Base-by-base conservation (phyloP, 2,888 invertebrate species). In the Salticus scenicus region DNA sequence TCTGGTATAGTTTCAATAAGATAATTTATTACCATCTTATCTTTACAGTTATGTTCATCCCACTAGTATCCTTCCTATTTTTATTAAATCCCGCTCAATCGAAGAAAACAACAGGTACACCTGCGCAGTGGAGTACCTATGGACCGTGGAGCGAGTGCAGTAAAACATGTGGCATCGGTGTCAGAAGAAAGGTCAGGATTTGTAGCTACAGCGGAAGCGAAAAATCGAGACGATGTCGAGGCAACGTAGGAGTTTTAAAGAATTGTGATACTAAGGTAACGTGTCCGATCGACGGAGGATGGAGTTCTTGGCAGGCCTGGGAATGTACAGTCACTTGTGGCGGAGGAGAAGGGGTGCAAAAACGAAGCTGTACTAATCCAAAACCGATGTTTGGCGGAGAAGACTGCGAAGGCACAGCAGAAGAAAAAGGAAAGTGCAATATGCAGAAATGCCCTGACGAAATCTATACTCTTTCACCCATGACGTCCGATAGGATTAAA, bases 311-410 rank as follows among this genome's bases (percentile, higher is more conserved):
- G 87, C 47, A 33, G 5, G 30, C 84, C 0, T 81, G 67, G 73
- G 73, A 77, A 41, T 87, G 87, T 47, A 57, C 81, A n/a, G 81
- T 41, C 4, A 72, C 84, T 5, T 87, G 87, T 17, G 87, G 85
- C 0, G 87, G 87, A 0, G 87, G 87, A 2, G 14, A 27, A 2
- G 87, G 87, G 5, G 28, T 8, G 8, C 57, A 70, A 42, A 63
- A 28, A 27, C 31, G 87, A 5, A 64, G n/a, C 0, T 87, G 87
- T 64, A 80, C 71, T 14, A 85, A 85, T 37, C 87, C 87, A 0
- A 47, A n/a, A 10, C 87, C 84, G 0, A 69, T 69, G 81, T 76
- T 81, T 27, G 63, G 63, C 1, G 87, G 87, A 0, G 79, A 76
- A 24, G 33, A 37, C 0, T 87, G 87, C n/a, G 37, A 73, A 12